Percentiles rank a stretch among this genome's conserved stretches.
Conservation (phyloP, 2,113 vertebrate genomes). For the Theristicus caerulescens region DNA sequence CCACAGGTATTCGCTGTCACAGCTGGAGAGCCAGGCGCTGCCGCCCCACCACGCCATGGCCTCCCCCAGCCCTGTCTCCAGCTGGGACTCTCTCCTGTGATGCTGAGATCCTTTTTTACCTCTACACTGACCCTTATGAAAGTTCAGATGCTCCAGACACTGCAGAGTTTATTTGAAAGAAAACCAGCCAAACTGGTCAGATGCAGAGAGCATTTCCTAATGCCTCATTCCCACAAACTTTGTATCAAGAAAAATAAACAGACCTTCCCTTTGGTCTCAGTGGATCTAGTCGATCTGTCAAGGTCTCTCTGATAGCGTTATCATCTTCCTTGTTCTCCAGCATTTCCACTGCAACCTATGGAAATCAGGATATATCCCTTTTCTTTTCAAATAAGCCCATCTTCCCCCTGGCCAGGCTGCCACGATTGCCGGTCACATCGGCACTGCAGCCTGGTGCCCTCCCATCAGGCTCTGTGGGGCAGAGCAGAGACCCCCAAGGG, state of each 20-base stretch:
- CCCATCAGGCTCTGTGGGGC: accelerated
- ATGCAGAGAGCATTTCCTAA: background rate
- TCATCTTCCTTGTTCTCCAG: background rate
- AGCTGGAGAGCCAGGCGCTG: background rate
- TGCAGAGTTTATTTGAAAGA: background rate
- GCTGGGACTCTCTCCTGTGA: background rate
- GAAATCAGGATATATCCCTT: background rate
- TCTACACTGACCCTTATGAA: background rate
- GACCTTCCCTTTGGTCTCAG: background rate
- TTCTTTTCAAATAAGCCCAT: background rate
- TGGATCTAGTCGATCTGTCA: background rate
- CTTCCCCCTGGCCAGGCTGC: background rate
- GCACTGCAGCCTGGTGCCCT: background rate
- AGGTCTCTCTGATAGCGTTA: background rate
- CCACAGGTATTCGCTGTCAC: background rate
- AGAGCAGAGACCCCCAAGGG: background rate
- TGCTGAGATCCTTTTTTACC: background rate
- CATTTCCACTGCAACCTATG: background rate
- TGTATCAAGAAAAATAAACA: background rate
- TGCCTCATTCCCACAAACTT: background rate
- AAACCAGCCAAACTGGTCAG: background rate
- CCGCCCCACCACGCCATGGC: accelerated
- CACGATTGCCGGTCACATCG: accelerated
- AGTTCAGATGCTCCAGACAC: background rate
- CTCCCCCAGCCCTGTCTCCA: background rate